These are phyloP conservation scores for Cynocephalus volans DNA, from an alignment of 2,113 vertebrate genomes.

Conservation along the genomic window DNA sequence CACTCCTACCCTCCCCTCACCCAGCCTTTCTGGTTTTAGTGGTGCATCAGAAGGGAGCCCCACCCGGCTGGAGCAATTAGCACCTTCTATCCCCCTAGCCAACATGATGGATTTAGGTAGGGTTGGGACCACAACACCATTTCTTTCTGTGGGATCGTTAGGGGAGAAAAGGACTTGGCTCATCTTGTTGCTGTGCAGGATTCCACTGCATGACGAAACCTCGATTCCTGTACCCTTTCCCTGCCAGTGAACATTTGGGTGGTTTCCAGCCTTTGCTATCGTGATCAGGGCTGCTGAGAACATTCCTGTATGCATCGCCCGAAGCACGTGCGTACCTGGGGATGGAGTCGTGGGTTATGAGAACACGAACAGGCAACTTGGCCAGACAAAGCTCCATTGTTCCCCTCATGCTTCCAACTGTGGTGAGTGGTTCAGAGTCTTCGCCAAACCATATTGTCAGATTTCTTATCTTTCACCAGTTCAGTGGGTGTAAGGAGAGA, in stretches of 20 bases:
- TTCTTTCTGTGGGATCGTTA: too few species aligned
- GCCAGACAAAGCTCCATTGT: background rate
- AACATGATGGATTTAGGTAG: background rate
- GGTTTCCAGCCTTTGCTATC: background rate
- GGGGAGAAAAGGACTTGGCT: background rate
- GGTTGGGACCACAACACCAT: background rate
- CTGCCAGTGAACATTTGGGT: background rate
- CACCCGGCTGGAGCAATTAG: background rate
- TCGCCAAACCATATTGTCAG: accelerated
- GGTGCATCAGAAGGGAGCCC: background rate
- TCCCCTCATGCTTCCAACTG: background rate
- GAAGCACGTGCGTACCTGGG: background rate
- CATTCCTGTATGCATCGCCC: accelerated
- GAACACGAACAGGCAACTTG: too few species aligned
- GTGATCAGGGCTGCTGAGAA: background rate
- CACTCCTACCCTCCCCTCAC: background rate
- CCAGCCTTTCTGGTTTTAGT: background rate
- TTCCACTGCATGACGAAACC: background rate
- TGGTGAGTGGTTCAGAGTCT: background rate
- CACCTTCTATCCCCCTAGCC: too few species aligned
- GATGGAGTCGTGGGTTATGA: accelerated
- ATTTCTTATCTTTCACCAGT: background rate
- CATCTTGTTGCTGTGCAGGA: background rate
- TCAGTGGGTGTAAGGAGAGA: background rate
- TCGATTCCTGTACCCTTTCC: background rate